Evolutionary conservation across 1,140 invertebrate species (phyloP).

Genomic region (Magallana angulata): DNA sequence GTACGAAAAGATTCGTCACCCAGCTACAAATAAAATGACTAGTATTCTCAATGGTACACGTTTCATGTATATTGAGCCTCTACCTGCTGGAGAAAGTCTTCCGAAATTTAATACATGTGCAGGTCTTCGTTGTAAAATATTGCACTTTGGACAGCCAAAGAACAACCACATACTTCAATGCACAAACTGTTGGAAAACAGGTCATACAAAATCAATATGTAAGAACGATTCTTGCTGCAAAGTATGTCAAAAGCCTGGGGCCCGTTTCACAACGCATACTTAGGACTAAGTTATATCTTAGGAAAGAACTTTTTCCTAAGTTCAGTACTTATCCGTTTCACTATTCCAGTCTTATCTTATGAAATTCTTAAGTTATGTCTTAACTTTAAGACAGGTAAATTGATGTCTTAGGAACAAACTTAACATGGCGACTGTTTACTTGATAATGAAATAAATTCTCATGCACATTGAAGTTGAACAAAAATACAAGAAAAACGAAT

Average conservation of each 20-base stretch:
- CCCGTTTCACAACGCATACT: too few relatives aligned
- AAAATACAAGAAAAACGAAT: too few relatives aligned
- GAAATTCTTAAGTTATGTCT: too few relatives aligned
- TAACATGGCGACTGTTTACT: too few relatives aligned
- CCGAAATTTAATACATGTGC: not conserved
- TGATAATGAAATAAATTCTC: too few relatives aligned
- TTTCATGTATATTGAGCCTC: not conserved
- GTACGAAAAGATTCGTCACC: not conserved
- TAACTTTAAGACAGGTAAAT: too few relatives aligned
- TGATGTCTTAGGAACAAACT: too few relatives aligned
- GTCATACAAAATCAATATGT: not conserved
- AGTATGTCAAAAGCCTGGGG: constrained; percentile 1
- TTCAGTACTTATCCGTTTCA: too few relatives aligned
- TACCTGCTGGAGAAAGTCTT: not conserved
- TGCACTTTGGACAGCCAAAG: not conserved
- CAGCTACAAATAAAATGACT: not conserved
- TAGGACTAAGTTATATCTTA: too few relatives aligned
- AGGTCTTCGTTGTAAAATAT: not conserved
- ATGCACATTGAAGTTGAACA: too few relatives aligned
- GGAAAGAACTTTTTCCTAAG: too few relatives aligned
- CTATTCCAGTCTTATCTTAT: too few relatives aligned
- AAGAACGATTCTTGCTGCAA: not conserved
- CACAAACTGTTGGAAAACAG: not conserved
- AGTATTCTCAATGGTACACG: not conserved
- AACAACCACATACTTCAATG: not conserved